Base-by-base conservation (phyloP, 2,888 invertebrate genomes). In the Cataglyphis livida region DNA sequence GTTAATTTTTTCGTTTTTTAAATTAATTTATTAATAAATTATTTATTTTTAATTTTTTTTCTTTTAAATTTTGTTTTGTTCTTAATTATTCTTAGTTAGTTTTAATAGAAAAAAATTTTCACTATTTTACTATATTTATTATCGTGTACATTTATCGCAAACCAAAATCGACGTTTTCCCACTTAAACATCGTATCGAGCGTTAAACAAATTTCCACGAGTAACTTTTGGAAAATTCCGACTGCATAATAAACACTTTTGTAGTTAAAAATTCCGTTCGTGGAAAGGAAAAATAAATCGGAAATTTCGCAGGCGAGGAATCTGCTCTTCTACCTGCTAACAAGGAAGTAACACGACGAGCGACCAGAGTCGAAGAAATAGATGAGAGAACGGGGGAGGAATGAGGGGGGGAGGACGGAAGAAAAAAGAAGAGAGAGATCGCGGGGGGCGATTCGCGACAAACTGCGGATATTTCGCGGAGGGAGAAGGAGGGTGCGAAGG, bases 401-500 rank as follows among this genome's bases (percentile, higher is more conserved):
- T 54, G 59, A 74, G 25, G 25, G 1, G 25, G 25, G 1, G 25
- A 1, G 25, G 25, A 0, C 1, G 25, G 1, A 48, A 65, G 62
- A 48, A 74, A 84, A 74, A 83, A 62, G 41, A 70, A 68, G 62
- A 62, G 57, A 44, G 44, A 78, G 41, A 32, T 48, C 15, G 44
- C 62, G 62, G 21, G 76, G 66, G 76, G 66, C 51, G 66, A 76
- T 76, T 76, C n/a, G 81, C 73, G 82, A 85, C 71, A 79, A 81
- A 78, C 87, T 59, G 84, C 85, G 89, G 89, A 90, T 91, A 91
- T 92, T 91, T 90, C 87, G 89, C 89, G 62, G n/a, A 38, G 59
- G 12, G 21, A 4, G 12, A 21, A 35, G 32, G 32, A 35, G 18
- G 32, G 89, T 84, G 89, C 82, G 83, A 90, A 87, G 84, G 89